Base-by-base conservation (phyloP, 2,113 vertebrate genomes). In the Ammodytes dubius region DNA sequence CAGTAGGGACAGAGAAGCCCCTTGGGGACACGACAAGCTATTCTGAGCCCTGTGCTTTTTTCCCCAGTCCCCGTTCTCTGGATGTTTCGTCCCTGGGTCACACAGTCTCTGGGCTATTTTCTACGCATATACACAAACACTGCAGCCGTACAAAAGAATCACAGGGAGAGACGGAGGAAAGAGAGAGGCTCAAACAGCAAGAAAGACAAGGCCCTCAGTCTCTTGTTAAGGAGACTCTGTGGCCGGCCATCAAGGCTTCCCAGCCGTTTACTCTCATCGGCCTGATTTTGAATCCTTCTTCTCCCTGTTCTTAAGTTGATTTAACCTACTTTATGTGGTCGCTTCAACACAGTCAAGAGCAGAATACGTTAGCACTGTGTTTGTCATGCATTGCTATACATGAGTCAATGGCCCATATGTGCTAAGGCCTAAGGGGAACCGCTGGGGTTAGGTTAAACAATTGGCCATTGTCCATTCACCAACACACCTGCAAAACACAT, bases 1-100 rank as follows among this genome's bases (percentile, higher is more conserved):
- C 14, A 71, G 64, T 59, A 17, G 80, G 27, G 57, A 82, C 75
- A 84, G 75, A 89, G 77, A 82, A 69, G 4, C 49, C 82, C 86
- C 83, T 53, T 70, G 43, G 82, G 90, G 76, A 91, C 59, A 91
- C 59, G 54, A 13, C 39, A 40, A 64, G 78, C 45, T 91, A 92
- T 93, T 93, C 86, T 87, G 61, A 89, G 88, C 47, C 49, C 50
- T 76, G 74, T 87, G 65, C 79, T 84, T 87, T 50, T 70, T 80
- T 72, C 83, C 81, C 79, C 49, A 63, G 82, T 58, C 77, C 63
- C 63, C 74, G 60, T 69, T 37, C 68, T 85, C 50, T 77, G 79
- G 67, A 87, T 81, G 70, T 43, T 86, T 70, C 7, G 43, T 66
- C 84, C 79, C 27, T 63, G 76, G 87, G 88, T 84, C 87, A 78